Base-by-base conservation (phyloP, 2,113 vertebrate species). In the Ellobius talpinus region DNA sequence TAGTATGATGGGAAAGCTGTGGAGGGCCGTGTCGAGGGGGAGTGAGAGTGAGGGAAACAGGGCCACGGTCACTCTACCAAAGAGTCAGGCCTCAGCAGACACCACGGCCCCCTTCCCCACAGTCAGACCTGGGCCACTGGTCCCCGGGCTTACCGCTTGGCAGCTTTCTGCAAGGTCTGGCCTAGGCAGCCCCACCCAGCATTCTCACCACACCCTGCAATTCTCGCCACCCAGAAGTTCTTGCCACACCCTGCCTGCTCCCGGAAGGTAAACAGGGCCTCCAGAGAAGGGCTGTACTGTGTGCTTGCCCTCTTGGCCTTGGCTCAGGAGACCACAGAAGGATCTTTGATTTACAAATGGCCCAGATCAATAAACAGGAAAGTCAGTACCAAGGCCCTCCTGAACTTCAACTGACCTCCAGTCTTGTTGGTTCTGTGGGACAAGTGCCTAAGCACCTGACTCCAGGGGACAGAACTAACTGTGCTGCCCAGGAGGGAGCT, bases 161-260 rank as follows among this genome's bases (percentile, higher is more conserved):
- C 42, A 36, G 47, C 72, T 58, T 63, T 87, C 89, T 78, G 95
- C 86, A 61, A 39, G 73, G 94, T 89, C 82, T 31, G 74, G 36
- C 74, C 89, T 70, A 58, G 88, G 93, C 90, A 61, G 95, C 96
- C 97, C 93, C 96, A 90, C 96, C 96, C 97, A 16, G 70, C 39
- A 50, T 95, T 88, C 93, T 94, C 79, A 70, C 96, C 97, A 97
- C 97, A 93, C 97, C 96, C 97, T 63, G 87, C 50, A 66, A 85
- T 61, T 90, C 93, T 88, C 7, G 12, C 91, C 91, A 91, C 95
- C 85, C 68, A 95, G 90, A 90, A 94, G 89, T 84, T 87, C 93
- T 94, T 29, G 72, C 97, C 97, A 97, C 97, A 97, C 98, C 97
- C 97, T 42, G 96, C 78, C 96, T 72, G 88, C 95, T 97, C 96